phyloP scores from a whole-genome alignment of 2,888 invertebrate genomes.

The Microctonus aethiopoides region DNA sequence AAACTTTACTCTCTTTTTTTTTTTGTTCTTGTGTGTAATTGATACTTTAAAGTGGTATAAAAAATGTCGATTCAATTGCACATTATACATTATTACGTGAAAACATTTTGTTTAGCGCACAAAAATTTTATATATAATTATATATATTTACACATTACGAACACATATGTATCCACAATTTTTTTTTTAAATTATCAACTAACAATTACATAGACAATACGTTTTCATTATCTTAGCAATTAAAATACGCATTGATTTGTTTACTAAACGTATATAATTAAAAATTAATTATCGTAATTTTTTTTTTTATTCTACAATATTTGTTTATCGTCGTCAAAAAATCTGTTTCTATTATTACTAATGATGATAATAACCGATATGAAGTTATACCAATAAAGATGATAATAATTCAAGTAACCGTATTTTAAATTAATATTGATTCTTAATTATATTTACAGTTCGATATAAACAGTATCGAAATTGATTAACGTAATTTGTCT shows the following conservation, averaged over 20 bases:
- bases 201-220: neutral
- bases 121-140: conserved; percentile 4
- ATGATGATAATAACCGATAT: neutral
- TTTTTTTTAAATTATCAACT: neutral
- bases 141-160: neutral
- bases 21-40: neutral
- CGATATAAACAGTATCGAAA: neutral
- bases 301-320: neutral
- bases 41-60: conserved; percentile 26
- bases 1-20: conserved; percentile 17
- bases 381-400: neutral
- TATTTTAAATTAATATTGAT: neutral
- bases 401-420: conserved; percentile 1
- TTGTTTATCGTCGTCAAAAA: neutral
- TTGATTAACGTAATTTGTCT: conserved; percentile 8
- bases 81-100: conserved; percentile 11
- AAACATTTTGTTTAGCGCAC: conserved; percentile 1
- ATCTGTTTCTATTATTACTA: neutral
- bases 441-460: conserved; percentile 15
- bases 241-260: neutral
- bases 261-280: neutral
- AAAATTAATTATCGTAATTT: neutral
- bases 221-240: neutral
- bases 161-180: neutral
- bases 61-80: conserved; percentile 39